Conservation (phyloP, 2,113 vertebrate species). For the Melanerpes formicivorus region DNA sequence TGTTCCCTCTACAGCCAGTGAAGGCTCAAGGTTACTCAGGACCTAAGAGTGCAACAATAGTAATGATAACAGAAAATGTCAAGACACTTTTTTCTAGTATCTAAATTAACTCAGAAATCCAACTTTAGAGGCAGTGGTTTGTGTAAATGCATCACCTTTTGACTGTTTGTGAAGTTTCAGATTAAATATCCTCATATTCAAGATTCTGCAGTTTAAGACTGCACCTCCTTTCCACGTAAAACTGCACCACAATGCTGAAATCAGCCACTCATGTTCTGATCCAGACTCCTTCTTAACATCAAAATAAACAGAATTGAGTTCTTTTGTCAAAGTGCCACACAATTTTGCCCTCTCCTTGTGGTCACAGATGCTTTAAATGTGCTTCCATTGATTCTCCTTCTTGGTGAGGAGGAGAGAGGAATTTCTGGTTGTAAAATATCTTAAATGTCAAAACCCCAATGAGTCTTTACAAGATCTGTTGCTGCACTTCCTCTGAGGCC, state of each 20-base stretch:
- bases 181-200: neutral
- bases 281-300: neutral
- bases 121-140: neutral
- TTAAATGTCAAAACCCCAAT: neutral
- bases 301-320: neutral
- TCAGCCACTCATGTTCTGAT: neutral
- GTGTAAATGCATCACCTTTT: neutral
- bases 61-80: neutral
- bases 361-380: neutral
- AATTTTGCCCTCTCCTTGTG: neutral
- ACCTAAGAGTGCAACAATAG: neutral
- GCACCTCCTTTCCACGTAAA: neutral
- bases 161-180: neutral
- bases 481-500: accelerated
- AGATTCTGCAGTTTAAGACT: neutral
- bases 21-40: neutral
- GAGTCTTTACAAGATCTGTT: neutral
- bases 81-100: neutral
- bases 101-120: neutral
- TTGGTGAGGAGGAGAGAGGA: neutral
- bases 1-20: neutral
- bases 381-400: neutral
- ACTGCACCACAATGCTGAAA: neutral
- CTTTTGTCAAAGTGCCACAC: neutral
- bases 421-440: neutral